Conservation (phyloP, 2,888 invertebrate genomes). For the Perdita meconis region DNA sequence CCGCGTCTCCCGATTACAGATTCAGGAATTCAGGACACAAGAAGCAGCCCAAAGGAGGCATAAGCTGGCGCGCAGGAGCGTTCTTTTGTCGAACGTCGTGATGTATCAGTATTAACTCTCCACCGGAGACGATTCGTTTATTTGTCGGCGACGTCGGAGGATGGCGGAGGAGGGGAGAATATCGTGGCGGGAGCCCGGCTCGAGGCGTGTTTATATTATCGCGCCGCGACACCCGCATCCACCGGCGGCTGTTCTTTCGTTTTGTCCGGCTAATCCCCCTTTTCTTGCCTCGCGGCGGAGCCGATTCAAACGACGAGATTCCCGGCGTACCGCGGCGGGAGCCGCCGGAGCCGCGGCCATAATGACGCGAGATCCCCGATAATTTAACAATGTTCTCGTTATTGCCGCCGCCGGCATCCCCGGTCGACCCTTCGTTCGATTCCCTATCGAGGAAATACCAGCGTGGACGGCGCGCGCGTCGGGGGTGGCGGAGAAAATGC, state of each 20-base stretch:
- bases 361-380: conserved; percentile 68
- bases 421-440: conserved; percentile 38
- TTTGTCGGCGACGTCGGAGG: conserved; percentile 4
- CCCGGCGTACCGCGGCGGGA: conserved; percentile 64
- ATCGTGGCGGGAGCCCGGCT: conserved; percentile 7
- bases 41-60: conserved; percentile 2
- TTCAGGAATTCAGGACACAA: conserved; percentile 29
- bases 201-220: conserved; percentile 41
- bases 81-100: conserved; percentile 30
- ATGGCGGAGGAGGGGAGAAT: neutral
- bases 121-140: conserved; percentile 13
- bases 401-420: conserved; percentile 55
- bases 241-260: conserved; percentile 43
- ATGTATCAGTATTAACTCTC: conserved; percentile 37
- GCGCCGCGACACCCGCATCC: conserved; percentile 54
- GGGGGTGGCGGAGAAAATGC: conserved; percentile 13
- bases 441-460: conserved; percentile 53
- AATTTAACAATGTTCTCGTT: conserved; percentile 73
- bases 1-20: conserved; percentile 14
- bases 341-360: conserved; percentile 38
- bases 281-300: conserved; percentile 44
- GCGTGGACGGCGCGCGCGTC: neutral
- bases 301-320: conserved; percentile 63
- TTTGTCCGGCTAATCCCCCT: conserved; percentile 49
- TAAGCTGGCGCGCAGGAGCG: neutral